A percentile compares a stretch with the other conserved stretches of the same genome.
Evolutionary conservation across 2,888 invertebrate genomes (phyloP).

Genomic region (Xanthia icteritia): DNA sequence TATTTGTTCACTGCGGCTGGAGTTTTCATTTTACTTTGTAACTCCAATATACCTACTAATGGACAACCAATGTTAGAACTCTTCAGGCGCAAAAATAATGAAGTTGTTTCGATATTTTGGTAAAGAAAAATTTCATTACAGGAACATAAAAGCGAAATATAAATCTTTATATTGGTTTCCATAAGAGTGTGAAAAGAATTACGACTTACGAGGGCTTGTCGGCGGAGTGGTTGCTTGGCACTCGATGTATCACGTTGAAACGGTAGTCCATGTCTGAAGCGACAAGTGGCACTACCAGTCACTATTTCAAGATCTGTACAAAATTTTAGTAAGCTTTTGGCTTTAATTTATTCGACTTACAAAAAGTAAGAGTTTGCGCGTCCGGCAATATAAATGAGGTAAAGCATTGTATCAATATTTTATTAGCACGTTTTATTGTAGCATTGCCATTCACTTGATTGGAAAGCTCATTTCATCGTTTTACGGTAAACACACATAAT

Average conservation of each 20-base stretch:
- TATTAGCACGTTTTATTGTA: not conserved
- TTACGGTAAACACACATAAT: not conserved
- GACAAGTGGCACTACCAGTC: conserved; percentile 37
- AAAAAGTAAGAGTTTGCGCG: not conserved
- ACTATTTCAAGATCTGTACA: conserved; percentile 16
- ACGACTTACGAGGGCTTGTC: conserved; percentile 17
- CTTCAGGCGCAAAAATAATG: conserved; percentile 38
- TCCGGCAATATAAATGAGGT: not conserved
- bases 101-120: conserved; percentile 27
- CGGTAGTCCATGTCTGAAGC: conserved; percentile 29
- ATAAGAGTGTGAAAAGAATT: conserved; percentile 31
- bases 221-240: conserved; percentile 20
- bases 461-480: not conserved
- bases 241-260: conserved; percentile 38
- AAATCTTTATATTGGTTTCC: conserved; percentile 36
- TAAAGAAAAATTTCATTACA: conserved; percentile 10
- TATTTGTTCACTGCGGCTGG: conserved; percentile 41
- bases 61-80: conserved; percentile 60
- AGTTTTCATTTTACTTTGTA: conserved; percentile 55
- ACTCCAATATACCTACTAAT: conserved; percentile 58
- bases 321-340: conserved; percentile 15
- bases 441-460: not conserved
- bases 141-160: conserved; percentile 23
- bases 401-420: not conserved
- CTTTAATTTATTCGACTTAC: conserved; percentile 14